Percentiles rank a stretch among this genome's conserved stretches.
Conservation (phyloP, 1,140 invertebrate species). For the Drosophila rufa region DNA sequence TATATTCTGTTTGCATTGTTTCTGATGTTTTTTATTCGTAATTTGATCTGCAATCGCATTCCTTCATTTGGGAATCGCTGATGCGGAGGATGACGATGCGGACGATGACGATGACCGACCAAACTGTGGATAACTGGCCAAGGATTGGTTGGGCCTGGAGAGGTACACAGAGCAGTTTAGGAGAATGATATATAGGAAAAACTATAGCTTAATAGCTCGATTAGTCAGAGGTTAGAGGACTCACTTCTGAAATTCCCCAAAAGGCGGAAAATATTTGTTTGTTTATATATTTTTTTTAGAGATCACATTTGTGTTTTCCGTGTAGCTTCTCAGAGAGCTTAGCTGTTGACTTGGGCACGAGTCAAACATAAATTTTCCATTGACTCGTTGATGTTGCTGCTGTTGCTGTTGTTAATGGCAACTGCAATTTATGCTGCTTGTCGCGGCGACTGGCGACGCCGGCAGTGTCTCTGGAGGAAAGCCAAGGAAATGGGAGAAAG, state of each 20-base stretch:
- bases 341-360: constrained; percentile 58
- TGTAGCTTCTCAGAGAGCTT: background rate
- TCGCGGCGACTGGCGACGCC: constrained; percentile 30
- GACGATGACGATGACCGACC: constrained; percentile 6
- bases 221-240: too few relatives aligned
- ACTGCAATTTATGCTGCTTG: constrained; percentile 65
- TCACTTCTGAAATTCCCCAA: too few relatives aligned
- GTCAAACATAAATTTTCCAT: constrained; percentile 75
- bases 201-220: too few relatives aligned
- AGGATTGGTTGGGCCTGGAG: background rate
- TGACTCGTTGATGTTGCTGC: constrained; percentile 39
- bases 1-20: background rate
- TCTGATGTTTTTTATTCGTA: background rate
- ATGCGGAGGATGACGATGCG: constrained; percentile 17
- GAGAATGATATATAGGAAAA: too few relatives aligned
- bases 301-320: background rate
- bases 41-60: constrained; percentile 30
- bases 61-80: constrained; percentile 6
- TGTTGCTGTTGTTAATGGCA: constrained; percentile 60
- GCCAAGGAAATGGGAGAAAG: constrained; percentile 2
- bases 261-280: too few relatives aligned
- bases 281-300: too few relatives aligned
- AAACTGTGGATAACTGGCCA: constrained; percentile 13
- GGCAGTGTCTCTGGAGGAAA: constrained; percentile 25
- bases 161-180: too few relatives aligned